phyloP scores from a whole-genome alignment of 2,797 vertebrate genomes.

The Trichosurus vulpecula region DNA sequence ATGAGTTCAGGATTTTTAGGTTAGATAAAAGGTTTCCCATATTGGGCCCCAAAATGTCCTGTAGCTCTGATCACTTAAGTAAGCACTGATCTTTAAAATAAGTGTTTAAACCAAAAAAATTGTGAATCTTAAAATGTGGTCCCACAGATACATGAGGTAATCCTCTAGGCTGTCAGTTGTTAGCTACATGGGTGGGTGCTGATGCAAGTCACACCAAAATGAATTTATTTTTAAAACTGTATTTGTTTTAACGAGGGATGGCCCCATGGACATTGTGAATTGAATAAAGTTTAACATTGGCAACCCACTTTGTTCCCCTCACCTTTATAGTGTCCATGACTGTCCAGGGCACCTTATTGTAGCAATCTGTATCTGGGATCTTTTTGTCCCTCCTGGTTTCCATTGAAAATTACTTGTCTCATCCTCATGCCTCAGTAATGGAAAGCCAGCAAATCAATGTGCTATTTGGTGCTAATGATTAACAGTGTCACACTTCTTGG shows the following conservation, averaged over 20 bases:
- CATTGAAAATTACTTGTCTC: not conserved
- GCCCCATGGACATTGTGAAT: not conserved
- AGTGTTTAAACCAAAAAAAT: not conserved
- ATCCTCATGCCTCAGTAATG: not conserved
- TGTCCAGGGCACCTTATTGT: not conserved
- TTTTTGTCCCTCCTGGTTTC: not conserved
- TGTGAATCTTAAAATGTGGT: not conserved
- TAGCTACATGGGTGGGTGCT: not conserved
- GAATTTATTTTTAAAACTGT: slow-evolving; percentile 5
- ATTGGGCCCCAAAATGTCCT: not conserved
- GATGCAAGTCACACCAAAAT: not conserved
- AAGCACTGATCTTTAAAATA: not conserved
- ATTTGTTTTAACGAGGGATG: not conserved
- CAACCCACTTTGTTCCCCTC: not conserved
- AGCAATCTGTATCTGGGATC: not conserved
- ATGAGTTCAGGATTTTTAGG: not conserved
- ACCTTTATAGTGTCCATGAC: not conserved
- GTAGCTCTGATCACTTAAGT: not conserved
- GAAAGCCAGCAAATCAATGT: not conserved
- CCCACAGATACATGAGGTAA: not conserved
- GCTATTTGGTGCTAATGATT: not conserved
- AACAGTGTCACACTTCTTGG: not conserved
- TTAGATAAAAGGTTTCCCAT: slow-evolving; percentile 20
- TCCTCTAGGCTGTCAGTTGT: not conserved
- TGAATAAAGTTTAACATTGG: not conserved